Percentiles rank a stretch among this genome's conserved stretches.
These are phyloP conservation scores for Hipposideros larvatus DNA, from an alignment of 2,797 vertebrate species.

Conservation along the genomic window DNA sequence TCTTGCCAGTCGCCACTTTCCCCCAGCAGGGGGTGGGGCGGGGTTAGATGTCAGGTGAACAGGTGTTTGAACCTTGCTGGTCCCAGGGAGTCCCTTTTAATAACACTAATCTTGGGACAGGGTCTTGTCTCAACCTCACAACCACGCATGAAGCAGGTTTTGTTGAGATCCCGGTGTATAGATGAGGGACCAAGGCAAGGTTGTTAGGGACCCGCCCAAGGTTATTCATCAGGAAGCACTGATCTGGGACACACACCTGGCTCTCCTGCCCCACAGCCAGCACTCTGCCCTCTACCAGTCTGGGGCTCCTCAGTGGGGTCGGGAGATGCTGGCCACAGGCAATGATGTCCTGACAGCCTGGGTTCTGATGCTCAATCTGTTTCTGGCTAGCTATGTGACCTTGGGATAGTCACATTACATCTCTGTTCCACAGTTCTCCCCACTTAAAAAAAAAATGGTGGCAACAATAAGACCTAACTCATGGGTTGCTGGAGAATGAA, in stretches of 20 bases:
- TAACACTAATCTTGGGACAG: not conserved
- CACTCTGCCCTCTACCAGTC: not conserved
- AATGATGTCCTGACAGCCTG: rapidly evolving
- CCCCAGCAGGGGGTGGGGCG: not conserved
- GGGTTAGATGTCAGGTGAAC: too few relatives aligned
- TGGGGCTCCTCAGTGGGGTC: not conserved
- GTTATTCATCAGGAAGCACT: not conserved
- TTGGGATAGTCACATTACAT: not conserved
- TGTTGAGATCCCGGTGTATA: not conserved
- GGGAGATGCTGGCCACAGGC: rapidly evolving
- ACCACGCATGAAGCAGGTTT: not conserved
- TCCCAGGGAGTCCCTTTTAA: not conserved
- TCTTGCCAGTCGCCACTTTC: rapidly evolving
- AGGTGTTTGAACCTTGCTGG: not conserved
- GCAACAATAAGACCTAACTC: not conserved
- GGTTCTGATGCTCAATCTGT: not conserved
- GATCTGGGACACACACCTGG: not conserved
- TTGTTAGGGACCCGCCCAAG: not conserved
- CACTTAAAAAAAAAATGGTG: not conserved
- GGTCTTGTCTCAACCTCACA: not conserved
- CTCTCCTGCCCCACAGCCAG: not conserved
- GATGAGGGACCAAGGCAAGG: not conserved
- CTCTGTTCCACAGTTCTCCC: not conserved
- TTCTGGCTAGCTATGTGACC: not conserved
- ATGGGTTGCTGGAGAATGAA: not conserved